phyloP scores from a whole-genome alignment of 2,113 vertebrate genomes.

The Antigone vipio region DNA sequence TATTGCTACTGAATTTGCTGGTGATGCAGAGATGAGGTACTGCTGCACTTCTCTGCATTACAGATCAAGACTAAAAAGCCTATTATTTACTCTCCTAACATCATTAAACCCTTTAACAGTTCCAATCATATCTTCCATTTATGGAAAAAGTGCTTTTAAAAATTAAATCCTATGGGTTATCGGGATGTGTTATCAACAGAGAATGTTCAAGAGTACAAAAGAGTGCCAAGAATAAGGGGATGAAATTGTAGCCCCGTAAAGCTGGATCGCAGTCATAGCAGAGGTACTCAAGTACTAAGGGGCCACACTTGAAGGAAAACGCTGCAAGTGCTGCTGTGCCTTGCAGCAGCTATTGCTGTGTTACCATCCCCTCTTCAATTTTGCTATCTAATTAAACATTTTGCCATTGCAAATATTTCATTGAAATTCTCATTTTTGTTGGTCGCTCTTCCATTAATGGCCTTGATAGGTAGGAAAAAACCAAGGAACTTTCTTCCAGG shows the following conservation, averaged over 20 bases:
- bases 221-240: not conserved
- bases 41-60: not conserved
- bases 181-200: not conserved
- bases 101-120: not conserved
- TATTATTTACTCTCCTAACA: not conserved
- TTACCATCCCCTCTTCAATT: not conserved
- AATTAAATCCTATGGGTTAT: not conserved
- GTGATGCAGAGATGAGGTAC: not conserved
- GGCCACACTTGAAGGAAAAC: not conserved
- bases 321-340: not conserved
- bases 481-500: not conserved
- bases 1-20: not conserved
- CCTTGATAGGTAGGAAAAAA: not conserved
- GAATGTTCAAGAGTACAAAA: not conserved
- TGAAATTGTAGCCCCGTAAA: not conserved
- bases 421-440: not conserved
- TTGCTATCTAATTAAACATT: not conserved
- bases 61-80: not conserved
- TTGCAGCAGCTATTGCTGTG: not conserved
- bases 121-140: not conserved
- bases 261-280: not conserved
- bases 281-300: not conserved
- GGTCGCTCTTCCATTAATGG: accelerated
- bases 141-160: not conserved
- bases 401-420: not conserved